Conservation (phyloP, 2,113 vertebrate species). For the Aleadryas rufinucha region DNA sequence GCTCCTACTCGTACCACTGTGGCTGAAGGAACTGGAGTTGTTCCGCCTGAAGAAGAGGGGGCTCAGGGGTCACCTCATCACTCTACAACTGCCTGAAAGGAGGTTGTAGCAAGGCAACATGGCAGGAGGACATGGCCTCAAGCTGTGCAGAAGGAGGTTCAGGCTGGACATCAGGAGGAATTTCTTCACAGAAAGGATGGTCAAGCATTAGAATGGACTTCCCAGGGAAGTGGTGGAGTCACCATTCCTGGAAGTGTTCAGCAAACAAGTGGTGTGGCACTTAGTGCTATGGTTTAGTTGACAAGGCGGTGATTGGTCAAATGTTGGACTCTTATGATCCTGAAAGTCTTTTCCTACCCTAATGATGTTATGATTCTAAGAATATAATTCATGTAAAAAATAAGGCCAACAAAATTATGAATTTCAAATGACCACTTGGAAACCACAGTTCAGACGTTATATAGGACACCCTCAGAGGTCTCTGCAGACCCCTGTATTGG, state of each 20-base stretch:
- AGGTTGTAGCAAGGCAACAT: fast-evolving
- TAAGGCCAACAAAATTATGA: background rate
- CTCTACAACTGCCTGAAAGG: background rate
- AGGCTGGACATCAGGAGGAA: background rate
- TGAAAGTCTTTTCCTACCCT: background rate
- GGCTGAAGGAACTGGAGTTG: background rate
- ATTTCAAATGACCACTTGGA: background rate
- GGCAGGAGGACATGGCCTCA: background rate
- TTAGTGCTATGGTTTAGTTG: background rate
- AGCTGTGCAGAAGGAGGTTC: background rate
- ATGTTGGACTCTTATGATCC: too few species aligned
- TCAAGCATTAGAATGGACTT: background rate
- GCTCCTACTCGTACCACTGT: background rate
- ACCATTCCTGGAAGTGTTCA: background rate
- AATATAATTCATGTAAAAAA: background rate
- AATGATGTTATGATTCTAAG: background rate
- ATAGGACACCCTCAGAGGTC: background rate
- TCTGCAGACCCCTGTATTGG: background rate
- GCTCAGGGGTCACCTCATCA: background rate
- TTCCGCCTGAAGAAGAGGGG: background rate
- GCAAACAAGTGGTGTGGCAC: background rate
- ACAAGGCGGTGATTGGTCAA: background rate
- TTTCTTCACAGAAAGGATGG: background rate
- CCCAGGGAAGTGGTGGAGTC: background rate
- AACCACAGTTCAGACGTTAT: background rate